Conservation (phyloP, 1,140 invertebrate genomes). For the Globodera ellingtonae region DNA sequence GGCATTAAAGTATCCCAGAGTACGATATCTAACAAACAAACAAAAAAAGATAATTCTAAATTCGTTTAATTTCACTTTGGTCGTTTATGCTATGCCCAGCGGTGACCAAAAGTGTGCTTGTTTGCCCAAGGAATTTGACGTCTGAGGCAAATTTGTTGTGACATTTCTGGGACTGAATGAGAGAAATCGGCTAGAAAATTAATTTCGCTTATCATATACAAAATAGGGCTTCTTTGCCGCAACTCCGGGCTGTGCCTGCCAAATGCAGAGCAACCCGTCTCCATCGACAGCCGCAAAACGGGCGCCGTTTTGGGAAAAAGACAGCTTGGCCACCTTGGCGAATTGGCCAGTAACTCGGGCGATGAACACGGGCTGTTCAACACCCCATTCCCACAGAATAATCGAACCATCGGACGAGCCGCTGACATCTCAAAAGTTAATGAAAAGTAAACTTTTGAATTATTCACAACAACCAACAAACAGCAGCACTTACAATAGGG, state of each 20-base stretch:
- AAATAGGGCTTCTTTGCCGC: constrained; percentile 87
- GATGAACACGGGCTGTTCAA: constrained; percentile 82
- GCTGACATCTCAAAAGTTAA: constrained; percentile 77
- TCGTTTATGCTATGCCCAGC: constrained; percentile 93
- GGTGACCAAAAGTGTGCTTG: constrained; percentile 93
- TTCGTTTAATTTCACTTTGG: constrained; percentile 70
- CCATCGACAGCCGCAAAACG: constrained; percentile 71
- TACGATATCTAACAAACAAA: constrained; percentile 74
- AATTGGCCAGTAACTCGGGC: constrained; percentile 84
- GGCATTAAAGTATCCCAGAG: constrained; percentile 97
- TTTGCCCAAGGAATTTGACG: constrained; percentile 89
- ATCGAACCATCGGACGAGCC: constrained; percentile 96
- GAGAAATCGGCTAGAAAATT: constrained; percentile 13
- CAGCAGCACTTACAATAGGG: constrained; percentile 78
- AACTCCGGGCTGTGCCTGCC: constrained; percentile 82
- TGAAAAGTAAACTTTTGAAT: constrained; percentile 15
- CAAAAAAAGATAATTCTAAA: not conserved
- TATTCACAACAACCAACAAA: not conserved
- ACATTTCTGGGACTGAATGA: constrained; percentile 84
- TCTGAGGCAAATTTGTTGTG: constrained; percentile 95
- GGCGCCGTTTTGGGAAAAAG: constrained; percentile 94
- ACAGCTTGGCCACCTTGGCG: constrained; percentile 91
- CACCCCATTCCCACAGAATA: constrained; percentile 95
- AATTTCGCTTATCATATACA: constrained; percentile 73
- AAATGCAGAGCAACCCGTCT: constrained; percentile 64